Evolutionary conservation across 2,113 vertebrate species (phyloP).

Genomic region (Nannospalax galili): DNA sequence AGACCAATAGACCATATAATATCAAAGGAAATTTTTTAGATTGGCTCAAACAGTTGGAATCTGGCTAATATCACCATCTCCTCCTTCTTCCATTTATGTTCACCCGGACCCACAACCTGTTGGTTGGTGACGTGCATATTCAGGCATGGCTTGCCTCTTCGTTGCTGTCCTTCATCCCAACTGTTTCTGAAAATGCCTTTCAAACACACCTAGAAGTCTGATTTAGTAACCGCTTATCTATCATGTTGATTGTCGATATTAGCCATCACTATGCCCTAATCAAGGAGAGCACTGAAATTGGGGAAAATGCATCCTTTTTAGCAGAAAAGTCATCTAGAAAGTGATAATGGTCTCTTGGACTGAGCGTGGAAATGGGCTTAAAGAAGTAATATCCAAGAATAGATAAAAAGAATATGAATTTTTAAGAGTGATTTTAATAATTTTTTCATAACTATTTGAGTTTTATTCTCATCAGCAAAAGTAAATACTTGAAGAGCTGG

Average conservation of each 20-base stretch:
- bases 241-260: not conserved
- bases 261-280: not conserved
- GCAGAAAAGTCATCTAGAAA: too few relatives aligned
- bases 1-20: not conserved
- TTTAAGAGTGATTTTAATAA: too few relatives aligned
- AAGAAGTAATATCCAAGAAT: not conserved
- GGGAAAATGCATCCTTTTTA: too few relatives aligned
- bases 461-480: too few relatives aligned
- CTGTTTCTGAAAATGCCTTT: not conserved
- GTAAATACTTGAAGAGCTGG: too few relatives aligned
- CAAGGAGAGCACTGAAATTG: not conserved
- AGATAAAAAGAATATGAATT: not conserved
- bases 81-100: too few relatives aligned
- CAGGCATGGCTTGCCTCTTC: not conserved
- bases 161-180: too few relatives aligned
- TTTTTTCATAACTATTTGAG: too few relatives aligned
- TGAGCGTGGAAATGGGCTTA: too few relatives aligned
- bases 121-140: not conserved
- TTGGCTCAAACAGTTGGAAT: not conserved
- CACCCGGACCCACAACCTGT: not conserved
- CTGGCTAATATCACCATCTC: too few relatives aligned
- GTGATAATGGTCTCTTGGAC: too few relatives aligned
- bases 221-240: not conserved
- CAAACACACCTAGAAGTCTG: not conserved
- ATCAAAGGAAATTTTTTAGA: not conserved